These are phyloP conservation scores for Sternotherus odoratus DNA, from an alignment of 2,797 vertebrate species.

Conservation along the genomic window DNA sequence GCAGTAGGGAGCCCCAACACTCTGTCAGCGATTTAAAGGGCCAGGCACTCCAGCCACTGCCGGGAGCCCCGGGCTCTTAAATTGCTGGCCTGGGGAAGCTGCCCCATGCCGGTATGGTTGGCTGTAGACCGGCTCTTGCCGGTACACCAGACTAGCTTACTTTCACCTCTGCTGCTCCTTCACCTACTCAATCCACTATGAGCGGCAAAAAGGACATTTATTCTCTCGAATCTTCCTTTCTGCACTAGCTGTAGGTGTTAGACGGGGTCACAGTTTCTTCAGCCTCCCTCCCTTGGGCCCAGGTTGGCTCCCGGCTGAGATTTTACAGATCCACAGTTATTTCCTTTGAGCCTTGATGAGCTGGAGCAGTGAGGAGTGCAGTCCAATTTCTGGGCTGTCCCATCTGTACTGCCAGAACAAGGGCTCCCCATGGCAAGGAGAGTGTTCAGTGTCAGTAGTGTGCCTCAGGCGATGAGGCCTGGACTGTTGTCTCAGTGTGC, in stretches of 20 bases:
- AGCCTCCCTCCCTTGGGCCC: not conserved
- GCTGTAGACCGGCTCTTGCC: too few species aligned
- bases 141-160: too few species aligned
- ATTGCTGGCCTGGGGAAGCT: too few species aligned
- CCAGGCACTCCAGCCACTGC: too few species aligned
- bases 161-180: not conserved
- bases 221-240: not conserved
- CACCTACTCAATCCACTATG: not conserved
- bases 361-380: not conserved
- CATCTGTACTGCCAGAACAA: not conserved
- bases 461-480: not conserved
- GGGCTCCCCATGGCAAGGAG: not conserved
- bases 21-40: too few species aligned
- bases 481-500: not conserved
- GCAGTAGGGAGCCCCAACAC: too few species aligned
- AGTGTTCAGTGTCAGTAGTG: not conserved
- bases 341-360: not conserved
- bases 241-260: not conserved
- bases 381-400: not conserved
- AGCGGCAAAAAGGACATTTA: not conserved
- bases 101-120: rapidly evolving
- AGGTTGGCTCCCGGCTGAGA: not conserved
- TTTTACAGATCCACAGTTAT: not conserved
- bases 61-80: too few species aligned
- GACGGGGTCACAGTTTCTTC: not conserved